These are phyloP conservation scores for Melopsittacus undulatus DNA, from an alignment of 2,797 vertebrate species.

Conservation along the genomic window DNA sequence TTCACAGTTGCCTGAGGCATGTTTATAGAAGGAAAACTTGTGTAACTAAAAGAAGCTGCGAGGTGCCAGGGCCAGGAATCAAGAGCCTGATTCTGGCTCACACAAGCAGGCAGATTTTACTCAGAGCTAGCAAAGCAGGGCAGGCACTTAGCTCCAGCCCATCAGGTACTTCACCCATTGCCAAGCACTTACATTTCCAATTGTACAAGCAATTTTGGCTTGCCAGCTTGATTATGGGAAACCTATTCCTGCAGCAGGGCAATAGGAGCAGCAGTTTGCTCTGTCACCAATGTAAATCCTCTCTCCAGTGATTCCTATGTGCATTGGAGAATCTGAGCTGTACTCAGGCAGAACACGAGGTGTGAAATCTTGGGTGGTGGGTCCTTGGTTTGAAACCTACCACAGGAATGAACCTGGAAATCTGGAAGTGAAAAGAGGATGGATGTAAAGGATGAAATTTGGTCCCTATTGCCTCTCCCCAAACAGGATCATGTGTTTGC, in stretches of 20 bases:
- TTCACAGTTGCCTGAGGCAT: neutral
- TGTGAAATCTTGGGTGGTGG: neutral
- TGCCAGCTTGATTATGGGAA: neutral
- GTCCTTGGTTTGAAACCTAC: neutral
- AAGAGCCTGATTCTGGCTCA: neutral
- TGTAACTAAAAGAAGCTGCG: neutral
- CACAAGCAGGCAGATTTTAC: neutral
- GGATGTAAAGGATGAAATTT: neutral
- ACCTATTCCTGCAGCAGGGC: neutral
- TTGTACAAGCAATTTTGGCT: neutral
- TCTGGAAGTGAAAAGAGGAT: neutral
- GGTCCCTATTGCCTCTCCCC: neutral
- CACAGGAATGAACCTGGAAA: neutral
- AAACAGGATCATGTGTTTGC: neutral
- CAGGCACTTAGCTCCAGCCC: neutral
- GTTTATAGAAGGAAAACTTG: neutral
- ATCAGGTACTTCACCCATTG: neutral
- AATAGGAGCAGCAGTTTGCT: rapidly evolving
- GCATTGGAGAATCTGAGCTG: neutral
- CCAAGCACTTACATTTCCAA: neutral
- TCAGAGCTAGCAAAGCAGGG: neutral
- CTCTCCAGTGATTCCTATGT: rapidly evolving
- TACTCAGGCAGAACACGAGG: neutral
- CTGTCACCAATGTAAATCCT: neutral
- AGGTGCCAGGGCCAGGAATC: neutral